Conservation (phyloP, 2,797 vertebrate genomes). For the Tamandua tetradactyla region DNA sequence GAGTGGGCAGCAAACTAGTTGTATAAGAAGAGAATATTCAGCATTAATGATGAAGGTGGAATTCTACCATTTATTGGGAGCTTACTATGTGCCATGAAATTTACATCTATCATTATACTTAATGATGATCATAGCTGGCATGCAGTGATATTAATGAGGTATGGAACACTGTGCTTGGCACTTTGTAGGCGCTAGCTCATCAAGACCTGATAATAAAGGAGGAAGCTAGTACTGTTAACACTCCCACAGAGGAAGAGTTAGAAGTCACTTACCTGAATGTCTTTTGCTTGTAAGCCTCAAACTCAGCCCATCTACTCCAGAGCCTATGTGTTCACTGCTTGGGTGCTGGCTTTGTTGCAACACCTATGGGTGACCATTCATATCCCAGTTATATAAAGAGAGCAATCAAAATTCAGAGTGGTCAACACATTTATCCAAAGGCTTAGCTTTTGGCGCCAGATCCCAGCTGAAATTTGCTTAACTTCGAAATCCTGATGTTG, state of each 20-base stretch:
- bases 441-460: not conserved
- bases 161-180: rapidly evolving
- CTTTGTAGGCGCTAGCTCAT: too few species aligned
- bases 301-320: not conserved
- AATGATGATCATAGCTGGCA: not conserved
- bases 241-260: not conserved
- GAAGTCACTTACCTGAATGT: not conserved
- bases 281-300: not conserved
- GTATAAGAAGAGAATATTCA: not conserved
- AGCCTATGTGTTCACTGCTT: rapidly evolving
- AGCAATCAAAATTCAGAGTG: not conserved
- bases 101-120: not conserved
- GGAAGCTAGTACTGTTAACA: too few species aligned
- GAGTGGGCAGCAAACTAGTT: not conserved
- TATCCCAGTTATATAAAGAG: not conserved
- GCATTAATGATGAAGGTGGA: not conserved
- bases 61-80: not conserved
- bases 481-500: not conserved
- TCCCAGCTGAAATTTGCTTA: not conserved
- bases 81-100: not conserved
- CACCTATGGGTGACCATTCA: too few species aligned
- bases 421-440: not conserved
- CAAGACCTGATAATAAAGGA: not conserved
- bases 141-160: rapidly evolving
- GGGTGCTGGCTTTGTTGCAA: not conserved